Conservation (phyloP, 2,113 vertebrate species). For the Hoplias malabaricus region DNA sequence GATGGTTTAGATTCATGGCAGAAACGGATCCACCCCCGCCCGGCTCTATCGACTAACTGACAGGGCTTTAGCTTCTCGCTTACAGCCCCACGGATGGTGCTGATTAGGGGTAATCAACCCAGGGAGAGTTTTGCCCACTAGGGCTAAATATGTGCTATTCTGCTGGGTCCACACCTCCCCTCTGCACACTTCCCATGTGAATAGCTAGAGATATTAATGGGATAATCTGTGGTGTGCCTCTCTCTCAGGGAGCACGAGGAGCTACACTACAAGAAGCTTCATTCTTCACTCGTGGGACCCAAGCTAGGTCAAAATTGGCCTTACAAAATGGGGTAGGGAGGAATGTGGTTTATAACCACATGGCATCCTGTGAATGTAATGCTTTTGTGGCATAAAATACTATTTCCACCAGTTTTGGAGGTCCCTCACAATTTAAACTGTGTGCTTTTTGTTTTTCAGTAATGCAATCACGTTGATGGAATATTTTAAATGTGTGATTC, state of each 20-base stretch:
- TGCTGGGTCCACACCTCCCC: conserved; percentile 45
- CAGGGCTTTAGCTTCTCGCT: conserved; percentile 33
- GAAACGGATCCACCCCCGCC: conserved; percentile 42
- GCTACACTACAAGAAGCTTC: conserved; percentile 64
- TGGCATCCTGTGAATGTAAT: too few relatives aligned
- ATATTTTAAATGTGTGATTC: too few relatives aligned
- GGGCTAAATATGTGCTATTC: conserved; percentile 66
- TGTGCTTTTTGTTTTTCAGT: too few relatives aligned
- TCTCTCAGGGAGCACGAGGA: conserved; percentile 65
- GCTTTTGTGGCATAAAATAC: too few relatives aligned
- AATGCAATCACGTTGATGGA: too few relatives aligned
- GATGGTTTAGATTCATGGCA: conserved; percentile 19
- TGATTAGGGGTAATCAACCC: conserved; percentile 39
- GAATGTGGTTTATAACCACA: neutral
- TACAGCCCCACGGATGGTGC: conserved; percentile 41
- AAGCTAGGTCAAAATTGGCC: conserved; percentile 70
- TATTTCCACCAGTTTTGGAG: too few relatives aligned
- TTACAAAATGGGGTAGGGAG: neutral
- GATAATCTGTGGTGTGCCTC: conserved; percentile 76
- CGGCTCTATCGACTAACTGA: conserved; percentile 52
- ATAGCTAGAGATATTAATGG: conserved; percentile 82
- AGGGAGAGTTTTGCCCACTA: conserved; percentile 58
- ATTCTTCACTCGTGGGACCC: conserved; percentile 67
- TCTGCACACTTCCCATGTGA: conserved; percentile 52
- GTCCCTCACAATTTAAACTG: too few relatives aligned